A percentile compares a stretch with the other conserved stretches of the same genome.
Conservation (phyloP, 2,797 vertebrate genomes). For the Xiphophorus birchmanni region DNA sequence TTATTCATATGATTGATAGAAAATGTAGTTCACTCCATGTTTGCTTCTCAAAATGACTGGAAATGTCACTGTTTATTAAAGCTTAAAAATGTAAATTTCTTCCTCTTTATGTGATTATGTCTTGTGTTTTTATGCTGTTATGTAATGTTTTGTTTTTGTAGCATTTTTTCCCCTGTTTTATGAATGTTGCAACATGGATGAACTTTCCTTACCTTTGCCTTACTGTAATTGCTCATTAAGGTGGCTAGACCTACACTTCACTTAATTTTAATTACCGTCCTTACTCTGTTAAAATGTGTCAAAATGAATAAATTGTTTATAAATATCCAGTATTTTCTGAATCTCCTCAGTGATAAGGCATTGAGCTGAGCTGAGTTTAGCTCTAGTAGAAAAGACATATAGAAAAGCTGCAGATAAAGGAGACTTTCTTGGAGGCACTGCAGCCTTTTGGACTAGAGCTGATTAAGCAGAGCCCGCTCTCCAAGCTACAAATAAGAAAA, state of each 20-base stretch:
- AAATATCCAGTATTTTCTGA: not conserved
- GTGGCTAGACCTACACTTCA: not conserved
- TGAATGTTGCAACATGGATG: not conserved
- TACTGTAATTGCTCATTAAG: not conserved
- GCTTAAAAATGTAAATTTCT: not conserved
- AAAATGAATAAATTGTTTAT: too few relatives aligned
- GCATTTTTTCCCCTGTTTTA: not conserved
- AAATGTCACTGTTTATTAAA: not conserved
- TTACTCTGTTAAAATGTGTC: not conserved
- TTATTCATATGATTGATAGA: not conserved
- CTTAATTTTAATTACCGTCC: not conserved
- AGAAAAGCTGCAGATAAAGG: not conserved
- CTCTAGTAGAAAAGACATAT: not conserved
- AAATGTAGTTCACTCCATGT: not conserved
- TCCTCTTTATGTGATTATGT: not conserved
- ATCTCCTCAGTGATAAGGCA: not conserved
- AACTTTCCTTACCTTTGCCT: not conserved
- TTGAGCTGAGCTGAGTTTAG: not conserved
- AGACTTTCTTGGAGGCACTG: conserved; percentile 1
- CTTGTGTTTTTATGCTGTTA: not conserved
- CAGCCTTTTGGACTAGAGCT: not conserved
- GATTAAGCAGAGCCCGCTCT: not conserved
- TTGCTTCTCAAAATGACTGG: not conserved
- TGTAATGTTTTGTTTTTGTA: not conserved
- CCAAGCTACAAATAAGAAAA: not conserved